phyloP scores from a whole-genome alignment of 1,140 invertebrate species.

The Tetramorium simillimum region DNA sequence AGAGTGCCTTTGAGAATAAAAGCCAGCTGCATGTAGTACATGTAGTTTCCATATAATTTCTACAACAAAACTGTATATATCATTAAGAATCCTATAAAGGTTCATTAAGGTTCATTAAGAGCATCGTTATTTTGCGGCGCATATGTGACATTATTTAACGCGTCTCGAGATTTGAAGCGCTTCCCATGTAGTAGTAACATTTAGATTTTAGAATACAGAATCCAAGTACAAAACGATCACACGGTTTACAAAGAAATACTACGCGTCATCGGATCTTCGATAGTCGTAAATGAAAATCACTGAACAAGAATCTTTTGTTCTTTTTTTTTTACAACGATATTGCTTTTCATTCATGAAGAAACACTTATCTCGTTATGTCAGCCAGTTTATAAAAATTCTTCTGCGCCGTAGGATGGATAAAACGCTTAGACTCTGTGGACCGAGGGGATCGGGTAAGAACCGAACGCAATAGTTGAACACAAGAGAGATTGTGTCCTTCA shows the following conservation, averaged over 20 bases:
- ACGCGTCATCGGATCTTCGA: not conserved
- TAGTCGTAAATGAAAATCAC: not conserved
- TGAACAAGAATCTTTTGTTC: not conserved
- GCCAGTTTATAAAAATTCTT: not conserved
- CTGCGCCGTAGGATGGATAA: not conserved
- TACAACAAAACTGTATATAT: not conserved
- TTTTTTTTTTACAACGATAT: not conserved
- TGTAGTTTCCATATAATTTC: not conserved
- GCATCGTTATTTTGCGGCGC: not conserved
- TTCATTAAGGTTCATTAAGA: constrained; percentile 10
- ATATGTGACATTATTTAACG: not conserved
- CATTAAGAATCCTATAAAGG: not conserved
- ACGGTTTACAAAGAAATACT: not conserved
- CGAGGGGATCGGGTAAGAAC: not conserved
- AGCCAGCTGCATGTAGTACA: not conserved
- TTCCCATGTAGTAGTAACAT: too few species aligned
- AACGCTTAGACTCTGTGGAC: not conserved
- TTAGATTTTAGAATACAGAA: too few species aligned
- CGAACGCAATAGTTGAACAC: not conserved
- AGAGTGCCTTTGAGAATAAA: not conserved
- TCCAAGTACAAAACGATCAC: not conserved
- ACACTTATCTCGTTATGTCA: not conserved
- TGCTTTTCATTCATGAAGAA: not conserved
- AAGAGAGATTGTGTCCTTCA: not conserved
- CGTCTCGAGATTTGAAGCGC: not conserved